Base-by-base conservation (phyloP, 64 coral and sea anemone genomes). In the Montipora efflorescens region DNA sequence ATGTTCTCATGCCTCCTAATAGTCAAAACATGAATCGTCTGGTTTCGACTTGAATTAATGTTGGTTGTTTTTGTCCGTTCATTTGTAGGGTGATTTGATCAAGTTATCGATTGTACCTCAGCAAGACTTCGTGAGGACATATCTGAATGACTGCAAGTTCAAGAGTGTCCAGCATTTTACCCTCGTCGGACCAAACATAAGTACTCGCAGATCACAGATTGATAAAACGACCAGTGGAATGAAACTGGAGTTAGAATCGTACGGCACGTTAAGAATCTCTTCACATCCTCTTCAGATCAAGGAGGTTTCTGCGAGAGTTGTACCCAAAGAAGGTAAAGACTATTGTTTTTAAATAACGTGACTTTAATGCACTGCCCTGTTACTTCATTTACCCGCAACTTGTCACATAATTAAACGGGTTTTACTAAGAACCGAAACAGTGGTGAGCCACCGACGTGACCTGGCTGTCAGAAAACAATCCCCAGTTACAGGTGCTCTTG, bases 81-180 rank as follows among this genome's bases (percentile, higher is more conserved):
- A 8, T 4, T 80, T 90, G 19, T 90, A 90, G 89, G 78, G 19
- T 72, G 89, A 82, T 55, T 16, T 20, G 20, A 91, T 91, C 43
- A 75, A 82, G 76, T 20, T 91, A 81, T 91, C 89, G 47, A 74
- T 91, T 82, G 89, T 82, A 52, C 89, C 89, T 72, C 77, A 91
- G 50, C 59, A 20, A 51, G 89, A 91, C 69, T 91, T 91, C 77
- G 16, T 82, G 14, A 82, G 25, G 48, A 91, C 89, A 8, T 72
- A 4, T 21, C 66, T 91, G 62, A 69, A 72, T 14, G 79, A 91
- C 25, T 91, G 89, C 14, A 91, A 59, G 9, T 91, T 91, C 79
- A 81, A 91, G 69, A 90, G 89, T 82, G 46, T 91, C 25, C 7
- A 71, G 14, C 47, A 82, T 9, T 91, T 91, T 47, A 81, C 89